Conservation (phyloP, 1,140 invertebrate genomes). For the Cydia fagiglandana region DNA sequence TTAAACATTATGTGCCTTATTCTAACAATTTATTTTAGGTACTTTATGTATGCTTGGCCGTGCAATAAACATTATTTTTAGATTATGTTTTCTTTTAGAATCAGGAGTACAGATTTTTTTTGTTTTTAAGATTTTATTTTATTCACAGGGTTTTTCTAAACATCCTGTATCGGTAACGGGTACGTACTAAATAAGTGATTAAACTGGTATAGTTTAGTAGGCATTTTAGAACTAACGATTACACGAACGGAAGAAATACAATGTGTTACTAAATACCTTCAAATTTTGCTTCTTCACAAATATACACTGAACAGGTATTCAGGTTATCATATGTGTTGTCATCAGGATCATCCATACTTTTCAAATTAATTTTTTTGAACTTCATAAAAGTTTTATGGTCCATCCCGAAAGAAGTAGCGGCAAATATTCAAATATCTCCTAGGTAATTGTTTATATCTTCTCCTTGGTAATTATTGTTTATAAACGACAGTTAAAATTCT, state of each 20-base stretch:
- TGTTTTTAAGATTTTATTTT: background rate
- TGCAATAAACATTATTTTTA: too few species aligned
- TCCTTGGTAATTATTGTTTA: slow-evolving; percentile 28
- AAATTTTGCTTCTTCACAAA: slow-evolving; percentile 16
- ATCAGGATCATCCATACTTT: slow-evolving; percentile 15
- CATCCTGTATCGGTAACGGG: background rate
- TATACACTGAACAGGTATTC: slow-evolving; percentile 9
- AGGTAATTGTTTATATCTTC: slow-evolving; percentile 34
- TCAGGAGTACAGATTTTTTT: too few species aligned
- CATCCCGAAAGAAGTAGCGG: slow-evolving; percentile 21
- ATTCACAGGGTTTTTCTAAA: background rate
- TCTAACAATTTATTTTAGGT: too few species aligned
- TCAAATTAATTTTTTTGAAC: slow-evolving; percentile 29
- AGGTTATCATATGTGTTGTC: background rate
- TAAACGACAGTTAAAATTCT: slow-evolving; percentile 19
- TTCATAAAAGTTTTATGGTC: slow-evolving; percentile 26
- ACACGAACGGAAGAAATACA: background rate
- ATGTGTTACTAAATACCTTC: slow-evolving; percentile 30
- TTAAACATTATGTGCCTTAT: background rate
- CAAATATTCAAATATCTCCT: slow-evolving; percentile 32
- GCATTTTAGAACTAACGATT: too few species aligned
- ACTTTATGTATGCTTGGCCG: too few species aligned
- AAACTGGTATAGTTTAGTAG: too few species aligned
- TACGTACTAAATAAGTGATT: too few species aligned
- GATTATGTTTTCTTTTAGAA: too few species aligned